Evolutionary conservation across 2,113 vertebrate species (phyloP), one percentile per base, ranked within the genome.

Genomic region (Argyrosomus japonicus): DNA sequence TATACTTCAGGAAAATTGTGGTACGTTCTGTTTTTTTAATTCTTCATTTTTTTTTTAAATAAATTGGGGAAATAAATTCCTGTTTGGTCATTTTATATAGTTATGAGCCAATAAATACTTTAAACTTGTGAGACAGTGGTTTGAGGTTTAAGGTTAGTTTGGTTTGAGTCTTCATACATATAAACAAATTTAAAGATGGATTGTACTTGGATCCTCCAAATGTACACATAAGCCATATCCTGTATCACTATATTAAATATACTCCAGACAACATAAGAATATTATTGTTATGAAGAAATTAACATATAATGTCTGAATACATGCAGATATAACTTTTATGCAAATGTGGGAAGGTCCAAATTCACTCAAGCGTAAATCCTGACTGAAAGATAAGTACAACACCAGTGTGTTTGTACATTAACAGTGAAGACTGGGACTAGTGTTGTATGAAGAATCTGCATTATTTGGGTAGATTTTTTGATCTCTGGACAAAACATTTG

Each of bases 11-110:
- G 88, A 91, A 88, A 89, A 81, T 86, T 88, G 92, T 94, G 94
- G 95, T 95, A 95, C 94, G 91, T 90, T 93, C 75, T 94, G 64
- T 91, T 91, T 93, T 93, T 93, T 93, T 83, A 87, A 83, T 86
- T 87, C 80, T 75, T 84, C 27, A 47, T 90, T 56, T 88, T 40
- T 36, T 40, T 40, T 87, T 91, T 76, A 5, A 94, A 94, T 94
- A 95, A 95, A 94, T 87, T 85, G 88, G 89, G 89, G 80, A 89
- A 93, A 89, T 82, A 48, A 82, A 64, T 40, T 65, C 2, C 40
- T 78, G 73, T 72, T 84, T 81, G 74, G 69, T 86, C 47, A 27
- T 86, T 88, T 88, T 81, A 57, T 76, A 58, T 60, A 53, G 27
- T 62, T 15, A 43, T 32, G 3, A 81, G n/a, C 13, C 40, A 64